Conservation (phyloP, 1,140 invertebrate species). For the Lycorma delicatula region DNA sequence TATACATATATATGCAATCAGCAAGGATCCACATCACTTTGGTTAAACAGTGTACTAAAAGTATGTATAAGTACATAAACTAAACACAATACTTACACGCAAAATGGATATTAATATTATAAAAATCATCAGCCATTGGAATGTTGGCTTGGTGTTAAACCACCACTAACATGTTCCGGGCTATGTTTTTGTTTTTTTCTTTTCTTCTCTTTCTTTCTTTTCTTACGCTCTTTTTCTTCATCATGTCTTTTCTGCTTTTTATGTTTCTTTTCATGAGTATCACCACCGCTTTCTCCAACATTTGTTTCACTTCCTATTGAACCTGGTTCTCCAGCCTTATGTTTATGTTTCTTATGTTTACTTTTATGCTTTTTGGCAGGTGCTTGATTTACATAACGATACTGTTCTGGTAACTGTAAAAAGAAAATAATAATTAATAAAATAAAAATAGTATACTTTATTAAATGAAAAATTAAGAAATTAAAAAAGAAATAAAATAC, state of each 20-base stretch:
- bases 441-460: neutral
- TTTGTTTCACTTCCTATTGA: conserved; percentile 22
- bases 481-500: too few relatives aligned
- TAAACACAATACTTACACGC: too few relatives aligned
- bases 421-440: conserved; percentile 23
- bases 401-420: conserved; percentile 85
- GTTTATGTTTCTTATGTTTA: conserved; percentile 92
- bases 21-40: too few relatives aligned
- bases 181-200: conserved; percentile 90
- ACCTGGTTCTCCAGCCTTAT: conserved; percentile 63
- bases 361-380: conserved; percentile 89
- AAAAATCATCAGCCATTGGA: conserved; percentile 36
- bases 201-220: conserved; percentile 92
- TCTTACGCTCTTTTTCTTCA: conserved; percentile 89
- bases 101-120: too few relatives aligned
- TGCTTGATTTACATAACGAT: conserved; percentile 84
- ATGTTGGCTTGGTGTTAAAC: conserved; percentile 62
- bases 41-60: too few relatives aligned
- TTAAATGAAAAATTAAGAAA: neutral
- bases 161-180: conserved; percentile 65
- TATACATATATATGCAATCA: too few relatives aligned
- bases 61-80: too few relatives aligned
- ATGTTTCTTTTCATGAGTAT: conserved; percentile 89
- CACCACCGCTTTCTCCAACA: conserved; percentile 53
- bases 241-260: conserved; percentile 92